These are phyloP conservation scores for Lacerta agilis DNA, from an alignment of 2,797 vertebrate genomes.

Conservation along the genomic window DNA sequence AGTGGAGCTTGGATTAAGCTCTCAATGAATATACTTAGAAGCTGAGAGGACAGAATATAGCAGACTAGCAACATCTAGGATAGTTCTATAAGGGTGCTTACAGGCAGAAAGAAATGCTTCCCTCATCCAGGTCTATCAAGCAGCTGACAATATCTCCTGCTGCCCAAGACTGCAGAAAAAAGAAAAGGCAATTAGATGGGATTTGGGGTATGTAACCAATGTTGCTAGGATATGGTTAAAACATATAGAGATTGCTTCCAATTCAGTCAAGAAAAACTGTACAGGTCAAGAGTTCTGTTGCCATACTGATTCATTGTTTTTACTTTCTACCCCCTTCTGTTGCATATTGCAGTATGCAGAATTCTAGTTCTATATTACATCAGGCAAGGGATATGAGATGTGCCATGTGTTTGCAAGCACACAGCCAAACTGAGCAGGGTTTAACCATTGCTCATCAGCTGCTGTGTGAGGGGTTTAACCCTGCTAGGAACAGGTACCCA, in stretches of 20 bases:
- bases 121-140: constrained; percentile 94
- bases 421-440: too few relatives aligned
- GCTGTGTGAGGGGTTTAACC: too few relatives aligned
- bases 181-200: constrained; percentile 24
- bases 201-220: neutral
- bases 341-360: neutral
- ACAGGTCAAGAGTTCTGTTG: neutral
- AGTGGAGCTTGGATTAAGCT: neutral
- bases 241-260: neutral
- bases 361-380: neutral
- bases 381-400: neutral
- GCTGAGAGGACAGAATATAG: constrained; percentile 7
- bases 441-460: too few relatives aligned
- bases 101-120: constrained; percentile 94
- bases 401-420: neutral
- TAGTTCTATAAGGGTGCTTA: constrained; percentile 75
- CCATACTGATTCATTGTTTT: neutral
- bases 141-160: constrained; percentile 98
- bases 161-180: constrained; percentile 89
- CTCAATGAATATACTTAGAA: constrained; percentile 36
- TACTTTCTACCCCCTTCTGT: neutral
- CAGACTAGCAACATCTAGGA: constrained; percentile 4
- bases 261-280: neutral
- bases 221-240: neutral
- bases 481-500: too few relatives aligned